Base-by-base conservation (phyloP, 2,888 invertebrate genomes). In the Alsophila aescularia region DNA sequence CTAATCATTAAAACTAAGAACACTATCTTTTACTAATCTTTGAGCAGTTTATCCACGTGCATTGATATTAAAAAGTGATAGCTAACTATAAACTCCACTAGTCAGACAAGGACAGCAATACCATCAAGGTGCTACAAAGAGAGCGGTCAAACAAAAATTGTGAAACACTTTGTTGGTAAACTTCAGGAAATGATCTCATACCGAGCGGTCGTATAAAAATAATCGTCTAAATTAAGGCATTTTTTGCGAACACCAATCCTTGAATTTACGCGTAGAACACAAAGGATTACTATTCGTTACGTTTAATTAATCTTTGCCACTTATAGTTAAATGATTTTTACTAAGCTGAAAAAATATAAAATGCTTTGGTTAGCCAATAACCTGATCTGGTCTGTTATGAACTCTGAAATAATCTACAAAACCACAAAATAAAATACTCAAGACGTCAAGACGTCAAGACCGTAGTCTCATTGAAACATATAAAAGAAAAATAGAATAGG, bases 171-270 rank as follows among this genome's bases (percentile, higher is more conserved):
- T 69, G 69, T 78, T 80, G 53, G 58, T 53, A 50, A 49, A 58
- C 39, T 73, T 69, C 70, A 86, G 85, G 86, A 87, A 87, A 75
- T 87, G 85, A 86, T 86, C 79, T 88, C 82, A 85, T 74, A 69
- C 56, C 54, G 62, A 10, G 36, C 14, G 12, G 1, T 40, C 27
- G 34, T 21, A 39, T 39, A 54, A 18, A 75, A 71, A 69, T 66
- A 68, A 72, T 48, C 16, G 34, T 70, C 67, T 69, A 72, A 71
- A 67, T 67, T 65, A 63, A 67, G 63, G 65, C 60, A 59, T 62
- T 69, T 62, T 59, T 62, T 49, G 13, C 16, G 35, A 58, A 63
- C 69, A 66, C 39, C 51, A 32, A 49, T 58, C 81, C 78, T 81
- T 83, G 76, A 69, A 58, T 66, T 44, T 45, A 41, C 39, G 44